These are phyloP conservation scores for Thalassarche chlororhynchos DNA, from an alignment of 2,113 vertebrate species.

Conservation along the genomic window DNA sequence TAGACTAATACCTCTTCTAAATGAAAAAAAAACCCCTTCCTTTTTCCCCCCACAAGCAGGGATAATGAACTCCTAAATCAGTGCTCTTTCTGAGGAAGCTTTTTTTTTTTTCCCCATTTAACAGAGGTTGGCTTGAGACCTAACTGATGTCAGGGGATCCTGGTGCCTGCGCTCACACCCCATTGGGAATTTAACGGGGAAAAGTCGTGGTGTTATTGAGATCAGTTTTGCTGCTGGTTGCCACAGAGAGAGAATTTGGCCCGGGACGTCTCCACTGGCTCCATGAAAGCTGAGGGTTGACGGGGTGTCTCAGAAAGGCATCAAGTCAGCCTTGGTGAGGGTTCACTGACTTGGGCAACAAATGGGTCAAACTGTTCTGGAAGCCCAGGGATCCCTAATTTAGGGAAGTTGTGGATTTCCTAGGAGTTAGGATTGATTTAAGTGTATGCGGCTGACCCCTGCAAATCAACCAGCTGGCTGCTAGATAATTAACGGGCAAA, in stretches of 20 bases:
- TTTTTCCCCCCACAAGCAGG: neutral
- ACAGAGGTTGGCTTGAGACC: neutral
- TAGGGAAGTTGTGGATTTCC: neutral
- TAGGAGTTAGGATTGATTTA: neutral
- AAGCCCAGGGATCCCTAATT: neutral
- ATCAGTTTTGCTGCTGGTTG: neutral
- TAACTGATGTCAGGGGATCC: neutral
- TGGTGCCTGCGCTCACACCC: neutral
- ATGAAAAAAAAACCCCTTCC: neutral
- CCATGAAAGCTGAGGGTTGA: neutral
- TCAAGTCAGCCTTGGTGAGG: neutral
- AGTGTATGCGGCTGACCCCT: neutral
- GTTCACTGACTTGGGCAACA: neutral
- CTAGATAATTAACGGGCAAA: neutral
- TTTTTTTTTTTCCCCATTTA: rapidly evolving
- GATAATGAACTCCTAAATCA: slow-evolving; percentile 43
- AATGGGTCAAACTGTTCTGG: neutral
- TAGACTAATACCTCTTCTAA: slow-evolving; percentile 29
- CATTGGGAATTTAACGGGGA: neutral
- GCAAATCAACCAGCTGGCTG: neutral
- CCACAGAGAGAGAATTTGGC: neutral
- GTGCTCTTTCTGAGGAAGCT: neutral
- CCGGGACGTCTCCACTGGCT: neutral
- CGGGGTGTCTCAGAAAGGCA: neutral
- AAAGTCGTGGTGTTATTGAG: neutral